A percentile compares a stretch with the other conserved stretches of the same genome.
Conservation (phyloP, 2,797 vertebrate species). For the Myotis daubentonii region DNA sequence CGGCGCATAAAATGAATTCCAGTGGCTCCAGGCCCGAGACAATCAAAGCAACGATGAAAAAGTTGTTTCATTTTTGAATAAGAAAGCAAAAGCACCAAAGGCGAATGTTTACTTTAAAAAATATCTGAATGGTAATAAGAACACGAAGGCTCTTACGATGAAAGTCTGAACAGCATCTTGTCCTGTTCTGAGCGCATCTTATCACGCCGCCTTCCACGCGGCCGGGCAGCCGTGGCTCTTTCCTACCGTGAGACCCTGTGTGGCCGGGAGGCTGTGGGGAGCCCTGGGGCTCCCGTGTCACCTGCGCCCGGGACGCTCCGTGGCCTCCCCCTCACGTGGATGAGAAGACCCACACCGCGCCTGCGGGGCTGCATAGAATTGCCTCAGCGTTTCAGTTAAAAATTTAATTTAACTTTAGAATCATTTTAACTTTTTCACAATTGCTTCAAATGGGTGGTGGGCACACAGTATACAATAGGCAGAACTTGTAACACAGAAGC, state of each 20-base stretch:
- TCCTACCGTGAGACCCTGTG: background rate
- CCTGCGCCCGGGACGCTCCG: background rate
- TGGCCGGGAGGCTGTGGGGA: background rate
- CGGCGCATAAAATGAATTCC: conserved; percentile 82
- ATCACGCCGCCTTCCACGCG: background rate
- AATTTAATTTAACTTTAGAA: background rate
- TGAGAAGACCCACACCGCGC: background rate
- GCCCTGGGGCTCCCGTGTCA: background rate
- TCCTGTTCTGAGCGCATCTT: conserved; percentile 8
- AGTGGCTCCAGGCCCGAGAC: conserved; percentile 77
- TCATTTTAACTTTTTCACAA: background rate
- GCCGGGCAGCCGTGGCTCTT: background rate
- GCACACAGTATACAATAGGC: too few species aligned
- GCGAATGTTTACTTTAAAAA: background rate
- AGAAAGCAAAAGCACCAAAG: conserved; percentile 65
- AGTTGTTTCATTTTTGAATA: conserved; percentile 54
- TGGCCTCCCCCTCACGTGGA: background rate
- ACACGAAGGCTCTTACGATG: conserved; percentile 52
- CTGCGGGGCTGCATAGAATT: background rate
- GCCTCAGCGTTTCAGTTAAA: background rate
- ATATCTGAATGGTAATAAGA: conserved; percentile 54
- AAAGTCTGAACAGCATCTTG: conserved; percentile 12
- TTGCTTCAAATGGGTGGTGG: background rate
- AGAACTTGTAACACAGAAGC: too few species aligned
- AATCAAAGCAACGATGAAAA: conserved; percentile 63